Base-by-base conservation (phyloP, 2,797 vertebrate genomes). In the Danio choprae region DNA sequence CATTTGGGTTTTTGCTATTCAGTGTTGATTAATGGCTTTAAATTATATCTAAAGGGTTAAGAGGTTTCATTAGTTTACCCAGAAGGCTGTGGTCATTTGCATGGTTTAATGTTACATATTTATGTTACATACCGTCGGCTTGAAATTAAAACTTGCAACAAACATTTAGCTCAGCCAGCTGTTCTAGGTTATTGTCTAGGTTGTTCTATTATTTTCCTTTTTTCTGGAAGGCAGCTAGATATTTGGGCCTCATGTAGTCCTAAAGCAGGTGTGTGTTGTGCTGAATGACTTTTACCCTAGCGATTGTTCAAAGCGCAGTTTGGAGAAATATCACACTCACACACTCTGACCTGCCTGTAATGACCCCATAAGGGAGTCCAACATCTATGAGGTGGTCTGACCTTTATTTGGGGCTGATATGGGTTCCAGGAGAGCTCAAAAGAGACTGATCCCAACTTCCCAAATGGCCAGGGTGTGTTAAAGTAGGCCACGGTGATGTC, bases 1-100 rank as follows among this genome's bases (percentile, higher is more conserved):
- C 36, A 8, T 58, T 44, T 55, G 16, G 20, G 20, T 65, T 20
- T 79, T 79, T 72, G 43, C 68, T 48, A 83, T 85, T 76, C 81
- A 62, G 44, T 16, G 77, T 63, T 81, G 55, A 76, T 79, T 83
- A 79, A 81, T 82, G 74, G 55, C 56, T 65, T 70, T 72, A 74
- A 77, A 82, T 79, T 58, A 71, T 58, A 71, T 36, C 60, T n/a
- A 64, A 13, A 73, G 55, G 40, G 51, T 65, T 36, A 55, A 55
- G 6, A 44, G 10, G 11, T 10, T 71, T 75, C 55, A 63, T 59
- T 65, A 64, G 46, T 73, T 40, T 36, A 20, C 5, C 43, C 18
- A n/a, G n/a, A 22, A 18, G n/a, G 18, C 13, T 46, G 13, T 58
- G 53, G 53, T 46, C 41, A 73, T 58, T 58, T 72, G 18, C n/a